Conservation (phyloP, 2,888 invertebrate genomes). For the Muschampia plurimacula region DNA sequence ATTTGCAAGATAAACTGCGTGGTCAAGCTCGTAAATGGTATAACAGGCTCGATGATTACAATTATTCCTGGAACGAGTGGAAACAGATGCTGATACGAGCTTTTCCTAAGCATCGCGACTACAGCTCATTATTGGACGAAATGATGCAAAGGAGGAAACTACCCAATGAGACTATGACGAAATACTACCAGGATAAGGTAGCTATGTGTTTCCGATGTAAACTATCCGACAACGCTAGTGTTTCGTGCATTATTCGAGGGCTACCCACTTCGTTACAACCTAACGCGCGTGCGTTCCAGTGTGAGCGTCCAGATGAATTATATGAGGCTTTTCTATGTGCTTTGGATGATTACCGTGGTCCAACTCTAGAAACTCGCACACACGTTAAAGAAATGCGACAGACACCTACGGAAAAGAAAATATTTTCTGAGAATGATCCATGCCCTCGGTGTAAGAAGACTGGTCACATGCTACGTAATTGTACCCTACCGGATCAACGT, state of each 20-base stretch:
- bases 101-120: conserved; percentile 50
- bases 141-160: conserved; percentile 47
- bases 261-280: conserved; percentile 35
- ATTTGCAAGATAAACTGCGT: conserved; percentile 47
- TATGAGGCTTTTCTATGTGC: conserved; percentile 48
- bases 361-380: not conserved
- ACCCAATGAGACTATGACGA: conserved; percentile 47
- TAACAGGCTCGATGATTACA: conserved; percentile 49
- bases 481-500: conserved; percentile 42
- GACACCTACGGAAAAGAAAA: not conserved
- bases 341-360: conserved; percentile 46
- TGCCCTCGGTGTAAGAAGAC: conserved; percentile 45
- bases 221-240: conserved; percentile 35
- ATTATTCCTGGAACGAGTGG: conserved; percentile 51
- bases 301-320: conserved; percentile 45
- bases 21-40: conserved; percentile 51
- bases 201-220: conserved; percentile 36
- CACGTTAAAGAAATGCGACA: not conserved
- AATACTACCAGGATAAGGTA: conserved; percentile 53
- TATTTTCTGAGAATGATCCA: conserved; percentile 35
- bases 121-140: conserved; percentile 44
- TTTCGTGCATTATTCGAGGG: conserved; percentile 40
- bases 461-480: conserved; percentile 42
- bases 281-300: conserved; percentile 49
- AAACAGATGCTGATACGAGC: conserved; percentile 48